These are phyloP conservation scores for Macrosiphum euphorbiae DNA, from an alignment of 2,888 invertebrate genomes.

Conservation along the genomic window DNA sequence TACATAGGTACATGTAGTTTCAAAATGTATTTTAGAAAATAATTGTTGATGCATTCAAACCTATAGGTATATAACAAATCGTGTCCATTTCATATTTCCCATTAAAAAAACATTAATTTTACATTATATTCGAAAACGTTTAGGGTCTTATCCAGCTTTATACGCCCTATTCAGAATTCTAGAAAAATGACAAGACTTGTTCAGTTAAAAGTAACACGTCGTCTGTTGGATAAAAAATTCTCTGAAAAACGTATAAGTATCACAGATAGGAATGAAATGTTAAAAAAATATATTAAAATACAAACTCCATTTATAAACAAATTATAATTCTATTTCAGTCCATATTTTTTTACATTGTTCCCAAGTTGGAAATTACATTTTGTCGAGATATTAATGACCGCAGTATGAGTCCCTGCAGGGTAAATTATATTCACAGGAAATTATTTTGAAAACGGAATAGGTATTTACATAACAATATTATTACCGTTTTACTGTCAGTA, in stretches of 20 bases:
- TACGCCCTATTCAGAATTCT: not conserved
- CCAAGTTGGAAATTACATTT: not conserved
- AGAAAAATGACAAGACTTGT: not conserved
- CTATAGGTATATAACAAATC: not conserved
- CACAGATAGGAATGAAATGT: not conserved
- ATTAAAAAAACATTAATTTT: slow-evolving; percentile 48
- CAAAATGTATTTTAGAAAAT: not conserved
- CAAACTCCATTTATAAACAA: slow-evolving; percentile 5
- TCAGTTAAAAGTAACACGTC: not conserved
- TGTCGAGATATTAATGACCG: not conserved
- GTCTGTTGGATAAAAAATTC: not conserved
- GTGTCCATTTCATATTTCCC: not conserved
- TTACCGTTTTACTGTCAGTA: not conserved
- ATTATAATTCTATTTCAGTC: not conserved
- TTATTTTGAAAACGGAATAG: not conserved
- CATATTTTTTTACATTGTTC: too few relatives aligned
- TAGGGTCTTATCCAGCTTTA: not conserved
- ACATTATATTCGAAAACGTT: slow-evolving; percentile 15
- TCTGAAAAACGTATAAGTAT: not conserved
- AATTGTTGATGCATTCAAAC: not conserved
- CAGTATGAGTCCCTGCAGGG: not conserved
- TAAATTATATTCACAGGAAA: not conserved
- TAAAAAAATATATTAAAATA: slow-evolving; percentile 2
- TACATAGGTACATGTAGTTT: not conserved
- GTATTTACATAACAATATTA: not conserved